Base-by-base conservation (phyloP, 1,140 invertebrate species). In the Watersipora subatra region DNA sequence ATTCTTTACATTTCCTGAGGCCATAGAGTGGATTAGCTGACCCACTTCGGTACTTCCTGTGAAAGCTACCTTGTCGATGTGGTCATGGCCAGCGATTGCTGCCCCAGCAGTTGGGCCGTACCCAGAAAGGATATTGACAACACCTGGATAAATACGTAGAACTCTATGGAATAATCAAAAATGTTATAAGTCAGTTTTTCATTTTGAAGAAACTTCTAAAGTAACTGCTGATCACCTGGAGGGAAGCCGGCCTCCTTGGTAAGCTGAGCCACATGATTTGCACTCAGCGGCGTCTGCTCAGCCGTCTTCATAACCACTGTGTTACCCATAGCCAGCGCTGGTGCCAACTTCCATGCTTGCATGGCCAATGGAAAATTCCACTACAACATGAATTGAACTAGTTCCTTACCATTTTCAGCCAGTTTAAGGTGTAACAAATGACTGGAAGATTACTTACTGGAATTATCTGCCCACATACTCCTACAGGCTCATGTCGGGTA, bases 381-480 rank as follows among this genome's bases (percentile, higher is more conserved):
- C 66, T 85, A 81, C 28, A 82, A 46, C 7, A 46, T 46, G 34
- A 46, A n/a, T 46, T n/a, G n/a, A 46, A 46, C 34, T 46, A 46
- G n/a, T 46, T 7, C 7, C 34, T 12, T 46, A 12, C n/a, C n/a
- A 46, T 46, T 12, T 46, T 46, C 7, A 7, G n/a, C 7, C 7
- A 46, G 7, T 46, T n/a, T 46, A 46, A 46, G 7, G n/a, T 46
- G 7, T 46, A 46, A 46, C 7, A 46, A 46, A 46, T n/a, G n/a
- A n/a, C n/a, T n/a, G n/a, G n/a, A n/a, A n/a, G n/a, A 58, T 12
- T 25, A 68, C 29, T 64, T 70, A 76, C 78, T 19, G 94, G 94
- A 68, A 97, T 97, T 66, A 98, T 97, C 81, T 97, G 93, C 19
- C 90, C 95, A 81, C 93, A 97, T 28, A 99, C 92, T 46, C 95